Conservation (phyloP, 2,888 invertebrate species). For the Drosophila siamana region DNA sequence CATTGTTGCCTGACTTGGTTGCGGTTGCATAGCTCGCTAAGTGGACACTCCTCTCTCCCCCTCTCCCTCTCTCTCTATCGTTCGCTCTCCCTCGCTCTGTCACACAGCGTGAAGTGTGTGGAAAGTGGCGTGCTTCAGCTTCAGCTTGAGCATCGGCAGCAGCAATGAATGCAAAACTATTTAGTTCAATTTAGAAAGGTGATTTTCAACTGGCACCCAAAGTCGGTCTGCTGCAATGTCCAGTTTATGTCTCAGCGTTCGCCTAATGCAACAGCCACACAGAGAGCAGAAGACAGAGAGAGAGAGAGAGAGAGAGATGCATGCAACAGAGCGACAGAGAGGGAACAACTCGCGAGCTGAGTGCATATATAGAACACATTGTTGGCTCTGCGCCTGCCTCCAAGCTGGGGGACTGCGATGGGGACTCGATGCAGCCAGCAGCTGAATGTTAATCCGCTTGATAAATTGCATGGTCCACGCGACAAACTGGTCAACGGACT, state of each 20-base stretch:
- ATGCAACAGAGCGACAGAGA: neutral
- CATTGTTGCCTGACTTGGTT: constrained; percentile 16
- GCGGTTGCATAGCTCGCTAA: constrained; percentile 14
- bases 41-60: constrained; percentile 23
- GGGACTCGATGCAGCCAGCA: neutral
- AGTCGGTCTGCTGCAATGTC: constrained; percentile 44
- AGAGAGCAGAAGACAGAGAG: neutral
- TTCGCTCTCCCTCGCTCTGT: too few relatives aligned
- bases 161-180: constrained; percentile 75
- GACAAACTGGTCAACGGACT: constrained; percentile 38
- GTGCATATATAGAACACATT: constrained; percentile 30
- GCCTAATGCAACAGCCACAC: constrained; percentile 9
- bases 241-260: constrained; percentile 43
- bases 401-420: too few relatives aligned
- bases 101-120: constrained; percentile 17
- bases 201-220: constrained; percentile 72
- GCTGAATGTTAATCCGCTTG: constrained; percentile 33
- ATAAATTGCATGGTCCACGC: constrained; percentile 48
- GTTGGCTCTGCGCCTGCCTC: constrained; percentile 8
- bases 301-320: neutral
- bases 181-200: constrained; percentile 83
- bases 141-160: constrained; percentile 16
- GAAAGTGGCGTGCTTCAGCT: constrained; percentile 39
- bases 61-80: neutral
- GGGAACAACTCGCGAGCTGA: constrained; percentile 2